phyloP scores from a whole-genome alignment of 2,797 vertebrate species.

The Sternarchorhynchus goeldii region DNA sequence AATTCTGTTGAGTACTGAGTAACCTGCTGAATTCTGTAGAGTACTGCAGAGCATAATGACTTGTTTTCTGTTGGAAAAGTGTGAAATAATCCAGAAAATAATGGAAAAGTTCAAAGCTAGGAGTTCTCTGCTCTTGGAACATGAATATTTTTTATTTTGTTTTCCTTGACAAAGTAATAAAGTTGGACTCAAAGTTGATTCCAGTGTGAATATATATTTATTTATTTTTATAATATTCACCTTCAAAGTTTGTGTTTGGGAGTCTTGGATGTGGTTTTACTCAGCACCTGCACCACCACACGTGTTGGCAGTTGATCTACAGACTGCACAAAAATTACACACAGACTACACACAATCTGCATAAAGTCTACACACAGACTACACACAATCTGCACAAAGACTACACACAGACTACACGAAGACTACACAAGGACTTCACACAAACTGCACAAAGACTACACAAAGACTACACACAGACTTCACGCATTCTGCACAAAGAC shows the following conservation, averaged over 20 bases:
- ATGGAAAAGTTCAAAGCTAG: conserved; percentile 52
- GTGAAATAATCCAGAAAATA: conserved; percentile 21
- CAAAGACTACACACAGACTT: too few relatives aligned
- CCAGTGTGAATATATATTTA: not conserved
- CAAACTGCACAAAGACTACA: too few relatives aligned
- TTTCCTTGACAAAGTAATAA: conserved; percentile 65
- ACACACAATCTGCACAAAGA: too few relatives aligned
- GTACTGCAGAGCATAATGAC: not conserved
- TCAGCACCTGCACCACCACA: not conserved
- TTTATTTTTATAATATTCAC: too few relatives aligned
- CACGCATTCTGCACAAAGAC: too few relatives aligned
- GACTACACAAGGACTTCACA: too few relatives aligned
- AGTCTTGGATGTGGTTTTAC: not conserved
- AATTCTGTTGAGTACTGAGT: too few relatives aligned
- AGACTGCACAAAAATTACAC: too few relatives aligned
- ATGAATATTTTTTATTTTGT: conserved; percentile 66
- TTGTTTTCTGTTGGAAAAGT: conserved; percentile 12
- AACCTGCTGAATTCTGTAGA: conserved; percentile 5
- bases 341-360: not conserved
- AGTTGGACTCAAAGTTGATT: conserved; percentile 46
- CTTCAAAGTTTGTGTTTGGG: too few relatives aligned
- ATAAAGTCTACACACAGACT: too few relatives aligned
- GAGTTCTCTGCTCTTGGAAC: conserved; percentile 53
- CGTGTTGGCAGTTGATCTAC: too few relatives aligned
- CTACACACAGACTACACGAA: too few relatives aligned